Percentiles rank a stretch among this genome's conserved stretches.
phyloP scores from a whole-genome alignment of 2,113 vertebrate genomes.

The Todiramphus saurophagus region DNA sequence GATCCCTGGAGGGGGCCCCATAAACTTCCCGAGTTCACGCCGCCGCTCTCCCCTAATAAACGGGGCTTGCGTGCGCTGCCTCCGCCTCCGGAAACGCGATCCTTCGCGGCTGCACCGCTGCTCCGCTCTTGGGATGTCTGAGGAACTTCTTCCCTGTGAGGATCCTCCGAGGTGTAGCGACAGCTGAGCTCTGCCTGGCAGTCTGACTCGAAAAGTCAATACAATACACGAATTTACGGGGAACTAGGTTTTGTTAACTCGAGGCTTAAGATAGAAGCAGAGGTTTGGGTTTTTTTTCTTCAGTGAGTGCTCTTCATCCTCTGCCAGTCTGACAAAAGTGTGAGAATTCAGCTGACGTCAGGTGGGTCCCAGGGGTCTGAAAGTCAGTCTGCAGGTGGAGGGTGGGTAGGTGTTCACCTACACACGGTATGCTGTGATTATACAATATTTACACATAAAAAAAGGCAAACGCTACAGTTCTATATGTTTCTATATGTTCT shows the following conservation, averaged over 20 bases:
- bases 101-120: no score
- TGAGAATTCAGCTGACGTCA: background rate
- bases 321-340: background rate
- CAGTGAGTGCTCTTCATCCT: accelerated
- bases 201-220: background rate
- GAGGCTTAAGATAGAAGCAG: background rate
- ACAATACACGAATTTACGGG: accelerated
- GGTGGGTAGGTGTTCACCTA: accelerated
- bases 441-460: background rate
- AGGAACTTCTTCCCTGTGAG: accelerated
- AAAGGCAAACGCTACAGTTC: accelerated
- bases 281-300: no score
- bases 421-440: background rate
- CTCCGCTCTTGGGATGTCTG: accelerated
- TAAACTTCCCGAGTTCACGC: background rate
- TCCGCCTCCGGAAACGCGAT: background rate
- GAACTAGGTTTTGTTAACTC: background rate
- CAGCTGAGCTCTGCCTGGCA: background rate
- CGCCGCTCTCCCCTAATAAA: background rate
- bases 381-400: no score
- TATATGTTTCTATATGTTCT: no score
- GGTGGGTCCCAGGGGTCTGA: background rate
- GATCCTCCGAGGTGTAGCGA: accelerated
- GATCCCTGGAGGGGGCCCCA: no score
- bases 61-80: accelerated